Percentiles rank a stretch among this genome's conserved stretches.
Evolutionary conservation across 2,113 vertebrate species (phyloP).

Genomic region (Hypanus sabinus): DNA sequence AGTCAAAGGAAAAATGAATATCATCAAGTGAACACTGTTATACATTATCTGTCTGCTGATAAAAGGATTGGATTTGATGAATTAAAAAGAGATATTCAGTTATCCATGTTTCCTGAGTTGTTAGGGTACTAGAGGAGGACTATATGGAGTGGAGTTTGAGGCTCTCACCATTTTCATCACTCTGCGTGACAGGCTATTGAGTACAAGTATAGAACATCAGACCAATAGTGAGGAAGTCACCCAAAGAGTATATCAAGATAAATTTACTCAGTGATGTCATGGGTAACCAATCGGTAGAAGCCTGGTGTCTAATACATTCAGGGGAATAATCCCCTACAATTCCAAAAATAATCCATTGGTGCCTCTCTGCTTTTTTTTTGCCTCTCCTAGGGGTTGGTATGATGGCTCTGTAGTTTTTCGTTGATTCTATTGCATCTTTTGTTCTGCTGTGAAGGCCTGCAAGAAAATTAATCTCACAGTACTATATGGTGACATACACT

Average conservation of each 20-base stretch:
- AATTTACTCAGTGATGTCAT: neutral
- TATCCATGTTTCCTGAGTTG: neutral
- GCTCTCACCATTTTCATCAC: neutral
- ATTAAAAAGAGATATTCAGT: neutral
- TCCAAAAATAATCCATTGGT: neutral
- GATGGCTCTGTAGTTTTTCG: neutral
- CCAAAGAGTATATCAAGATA: neutral
- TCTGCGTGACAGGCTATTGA: neutral
- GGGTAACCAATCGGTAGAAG: no score
- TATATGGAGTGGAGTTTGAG: neutral
- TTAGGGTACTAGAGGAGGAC: neutral
- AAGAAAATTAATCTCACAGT: no score
- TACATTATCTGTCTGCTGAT: neutral
- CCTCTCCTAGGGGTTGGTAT: neutral
- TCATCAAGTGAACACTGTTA: neutral
- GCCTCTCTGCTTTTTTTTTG: neutral
- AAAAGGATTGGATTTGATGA: neutral
- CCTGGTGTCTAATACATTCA: neutral
- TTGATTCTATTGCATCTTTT: no score
- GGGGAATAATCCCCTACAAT: neutral
- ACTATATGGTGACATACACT: no score
- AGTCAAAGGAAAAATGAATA: neutral
- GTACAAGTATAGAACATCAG: neutral
- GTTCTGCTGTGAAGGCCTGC: no score
- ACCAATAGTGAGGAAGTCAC: neutral